Percentiles rank a stretch among this genome's conserved stretches.
Conservation (phyloP, 2,113 vertebrate genomes). For the Sciurus niger region DNA sequence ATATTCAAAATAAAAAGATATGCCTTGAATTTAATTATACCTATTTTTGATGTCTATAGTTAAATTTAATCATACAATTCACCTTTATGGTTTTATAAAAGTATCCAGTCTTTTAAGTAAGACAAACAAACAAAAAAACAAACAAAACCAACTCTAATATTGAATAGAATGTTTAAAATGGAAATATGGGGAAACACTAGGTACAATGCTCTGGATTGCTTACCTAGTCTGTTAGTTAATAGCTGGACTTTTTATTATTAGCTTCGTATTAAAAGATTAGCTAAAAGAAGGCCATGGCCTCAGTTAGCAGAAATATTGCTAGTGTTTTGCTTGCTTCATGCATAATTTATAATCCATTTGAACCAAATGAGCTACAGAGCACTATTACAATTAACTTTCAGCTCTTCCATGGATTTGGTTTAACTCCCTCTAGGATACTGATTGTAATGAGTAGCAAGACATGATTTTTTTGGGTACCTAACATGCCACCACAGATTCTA, state of each 20-base stretch:
- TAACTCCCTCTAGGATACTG: constrained; percentile 47
- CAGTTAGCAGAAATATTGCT: constrained; percentile 71
- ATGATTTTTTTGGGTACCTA: constrained; percentile 38
- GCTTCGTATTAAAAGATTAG: constrained; percentile 71
- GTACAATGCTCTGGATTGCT: not conserved
- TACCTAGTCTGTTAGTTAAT: constrained; percentile 57
- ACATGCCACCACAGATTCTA: not conserved
- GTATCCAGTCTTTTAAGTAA: not conserved
- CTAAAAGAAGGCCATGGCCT: constrained; percentile 71
- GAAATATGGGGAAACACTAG: constrained; percentile 13
- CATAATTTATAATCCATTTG: constrained; percentile 67
- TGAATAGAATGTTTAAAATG: not conserved
- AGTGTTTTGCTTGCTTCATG: constrained; percentile 62
- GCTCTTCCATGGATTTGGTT: constrained; percentile 41
- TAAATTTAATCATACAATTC: not conserved
- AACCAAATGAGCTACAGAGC: constrained; percentile 62
- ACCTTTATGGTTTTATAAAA: not conserved
- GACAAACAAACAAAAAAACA: not conserved
- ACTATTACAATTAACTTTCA: constrained; percentile 69
- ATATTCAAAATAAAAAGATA: not conserved
- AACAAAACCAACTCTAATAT: not conserved
- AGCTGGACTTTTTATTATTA: constrained; percentile 72
- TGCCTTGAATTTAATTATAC: not conserved
- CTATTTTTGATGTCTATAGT: not conserved
- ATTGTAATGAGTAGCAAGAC: constrained; percentile 28